Conservation (phyloP, 2,797 vertebrate genomes). For the Eutrigla gurnardus region DNA sequence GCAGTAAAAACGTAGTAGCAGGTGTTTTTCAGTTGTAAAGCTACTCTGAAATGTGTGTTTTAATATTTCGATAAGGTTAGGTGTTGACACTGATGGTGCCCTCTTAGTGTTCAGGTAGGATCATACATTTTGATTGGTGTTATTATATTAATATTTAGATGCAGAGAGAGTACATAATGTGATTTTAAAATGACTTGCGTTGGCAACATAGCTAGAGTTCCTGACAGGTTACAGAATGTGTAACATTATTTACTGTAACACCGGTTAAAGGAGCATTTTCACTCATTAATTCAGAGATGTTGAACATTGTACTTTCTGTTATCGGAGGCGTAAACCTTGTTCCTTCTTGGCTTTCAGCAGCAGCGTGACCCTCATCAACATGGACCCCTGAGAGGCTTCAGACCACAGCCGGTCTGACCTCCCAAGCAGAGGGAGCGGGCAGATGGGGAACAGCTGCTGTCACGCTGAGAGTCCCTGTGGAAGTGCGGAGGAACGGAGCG, state of each 20-base stretch:
- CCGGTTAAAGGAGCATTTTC: background rate
- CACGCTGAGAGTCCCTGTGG: conserved; percentile 70
- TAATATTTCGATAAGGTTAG: too few species aligned
- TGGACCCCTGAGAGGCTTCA: conserved; percentile 62
- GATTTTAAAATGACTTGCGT: too few species aligned
- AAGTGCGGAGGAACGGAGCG: conserved; percentile 78
- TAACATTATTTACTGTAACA: background rate
- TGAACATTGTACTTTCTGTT: background rate
- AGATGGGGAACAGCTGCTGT: conserved; percentile 84
- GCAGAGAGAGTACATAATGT: background rate
- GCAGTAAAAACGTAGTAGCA: background rate
- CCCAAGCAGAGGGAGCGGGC: conserved; percentile 54
- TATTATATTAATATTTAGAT: background rate
- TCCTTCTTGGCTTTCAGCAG: conserved; percentile 21
- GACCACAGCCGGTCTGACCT: conserved; percentile 35
- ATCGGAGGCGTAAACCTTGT: background rate
- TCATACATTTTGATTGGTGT: background rate
- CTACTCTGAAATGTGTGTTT: too few species aligned
- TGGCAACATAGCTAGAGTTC: background rate
- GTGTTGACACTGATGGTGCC: background rate
- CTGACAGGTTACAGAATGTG: background rate
- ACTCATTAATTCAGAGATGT: background rate
- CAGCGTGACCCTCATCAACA: conserved; percentile 40
- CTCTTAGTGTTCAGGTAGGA: background rate
- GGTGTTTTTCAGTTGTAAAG: background rate